Percentiles rank a stretch among this genome's conserved stretches.
Evolutionary conservation across 2,113 vertebrate species (phyloP).

Genomic region (Zingel zingel): DNA sequence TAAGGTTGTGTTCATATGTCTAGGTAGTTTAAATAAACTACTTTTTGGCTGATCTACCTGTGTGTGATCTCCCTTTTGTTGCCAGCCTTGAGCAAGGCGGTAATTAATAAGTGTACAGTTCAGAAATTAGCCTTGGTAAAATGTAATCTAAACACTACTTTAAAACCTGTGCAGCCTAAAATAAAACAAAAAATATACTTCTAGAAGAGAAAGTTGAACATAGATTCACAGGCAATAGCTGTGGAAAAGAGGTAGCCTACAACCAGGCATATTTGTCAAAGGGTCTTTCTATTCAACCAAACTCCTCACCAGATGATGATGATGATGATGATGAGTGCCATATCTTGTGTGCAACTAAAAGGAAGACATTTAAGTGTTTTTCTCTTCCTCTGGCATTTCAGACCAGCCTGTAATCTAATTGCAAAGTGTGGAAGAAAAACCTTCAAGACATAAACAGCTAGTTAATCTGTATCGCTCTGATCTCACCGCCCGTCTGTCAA

Average conservation of each 20-base stretch:
- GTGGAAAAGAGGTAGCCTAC: not conserved
- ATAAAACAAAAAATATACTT: not conserved
- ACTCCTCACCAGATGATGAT: not conserved
- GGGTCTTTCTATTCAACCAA: slow-evolving; percentile 2
- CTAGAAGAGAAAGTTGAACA: not conserved
- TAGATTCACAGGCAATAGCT: not conserved
- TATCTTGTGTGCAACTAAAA: slow-evolving; percentile 9
- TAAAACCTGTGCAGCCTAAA: not conserved
- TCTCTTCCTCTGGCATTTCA: slow-evolving; percentile 14
- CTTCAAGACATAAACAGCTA: slow-evolving; percentile 50
- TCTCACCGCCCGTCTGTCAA: slow-evolving; percentile 75
- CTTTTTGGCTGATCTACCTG: too few species aligned
- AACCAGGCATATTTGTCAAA: not conserved
- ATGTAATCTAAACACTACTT: not conserved
- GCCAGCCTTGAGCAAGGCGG: too few species aligned
- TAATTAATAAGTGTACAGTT: too few species aligned
- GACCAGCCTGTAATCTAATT: slow-evolving; percentile 63
- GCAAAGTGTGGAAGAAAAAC: slow-evolving; percentile 53
- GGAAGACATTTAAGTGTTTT: not conserved
- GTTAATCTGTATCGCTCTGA: slow-evolving; percentile 72
- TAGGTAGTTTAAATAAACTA: too few species aligned
- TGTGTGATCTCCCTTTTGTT: too few species aligned
- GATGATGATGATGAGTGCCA: slow-evolving; percentile 5
- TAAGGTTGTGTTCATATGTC: too few species aligned
- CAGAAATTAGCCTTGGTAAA: not conserved